A percentile compares a stretch with the other conserved stretches of the same genome.
These are phyloP conservation scores for Palythoa heliodiscus DNA, from an alignment of 92 coral and sea anemone species.

Conservation along the genomic window DNA sequence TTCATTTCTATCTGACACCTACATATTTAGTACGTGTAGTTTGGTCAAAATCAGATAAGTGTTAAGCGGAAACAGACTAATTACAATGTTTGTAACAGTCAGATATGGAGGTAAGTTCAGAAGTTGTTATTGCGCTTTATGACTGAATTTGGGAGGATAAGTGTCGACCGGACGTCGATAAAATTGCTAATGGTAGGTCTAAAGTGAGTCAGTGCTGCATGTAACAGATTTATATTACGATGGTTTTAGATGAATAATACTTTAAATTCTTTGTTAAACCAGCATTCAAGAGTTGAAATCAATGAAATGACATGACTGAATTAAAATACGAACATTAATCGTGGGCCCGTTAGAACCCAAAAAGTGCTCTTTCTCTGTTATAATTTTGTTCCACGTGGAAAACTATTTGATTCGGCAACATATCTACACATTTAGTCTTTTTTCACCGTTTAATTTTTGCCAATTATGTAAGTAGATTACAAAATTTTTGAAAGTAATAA, in stretches of 20 bases:
- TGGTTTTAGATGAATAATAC: not conserved
- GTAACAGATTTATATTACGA: not conserved
- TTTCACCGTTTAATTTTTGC: not conserved
- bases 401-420: not conserved
- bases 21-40: no score
- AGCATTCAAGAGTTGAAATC: not conserved
- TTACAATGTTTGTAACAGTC: slow-evolving; percentile 77
- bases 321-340: no score
- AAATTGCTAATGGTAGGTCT: not conserved
- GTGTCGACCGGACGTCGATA: not conserved
- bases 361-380: no score
- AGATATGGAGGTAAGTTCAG: slow-evolving; percentile 79
- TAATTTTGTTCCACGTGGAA: not conserved
- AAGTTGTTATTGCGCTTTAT: not conserved
- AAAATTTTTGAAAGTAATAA: not conserved
- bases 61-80: not conserved
- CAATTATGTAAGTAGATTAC: not conserved
- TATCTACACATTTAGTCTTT: not conserved
- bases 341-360: not conserved
- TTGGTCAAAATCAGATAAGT: not conserved
- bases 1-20: not conserved
- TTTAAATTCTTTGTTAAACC: not conserved
- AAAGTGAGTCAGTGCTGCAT: not conserved
- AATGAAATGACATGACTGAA: no score
- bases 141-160: not conserved